Percentiles rank a stretch among this genome's conserved stretches.
These are phyloP conservation scores for Salvelinus namaycush DNA, from an alignment of 2,113 vertebrate genomes.

Conservation along the genomic window DNA sequence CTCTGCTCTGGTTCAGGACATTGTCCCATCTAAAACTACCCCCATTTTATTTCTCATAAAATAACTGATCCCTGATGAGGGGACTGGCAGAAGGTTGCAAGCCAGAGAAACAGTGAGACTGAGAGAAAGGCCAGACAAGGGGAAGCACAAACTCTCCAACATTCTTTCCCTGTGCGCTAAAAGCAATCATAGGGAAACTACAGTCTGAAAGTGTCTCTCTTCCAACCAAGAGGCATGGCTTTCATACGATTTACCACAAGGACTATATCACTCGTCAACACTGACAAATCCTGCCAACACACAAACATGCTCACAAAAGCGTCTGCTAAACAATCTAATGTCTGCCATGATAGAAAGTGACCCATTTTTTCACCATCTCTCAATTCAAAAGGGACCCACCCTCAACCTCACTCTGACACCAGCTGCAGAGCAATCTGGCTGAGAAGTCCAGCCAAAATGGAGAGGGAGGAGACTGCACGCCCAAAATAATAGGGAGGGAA, in stretches of 20 bases:
- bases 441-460: not conserved
- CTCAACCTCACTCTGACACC: not conserved
- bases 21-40: not conserved
- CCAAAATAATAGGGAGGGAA: not conserved
- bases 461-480: not conserved
- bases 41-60: not conserved
- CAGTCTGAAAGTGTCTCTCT: not conserved
- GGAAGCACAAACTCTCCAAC: not conserved
- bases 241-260: not conserved
- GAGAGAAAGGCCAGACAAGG: not conserved
- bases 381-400: not conserved
- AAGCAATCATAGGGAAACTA: not conserved
- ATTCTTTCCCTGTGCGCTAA: not conserved
- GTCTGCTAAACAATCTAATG: not conserved
- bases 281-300: not conserved
- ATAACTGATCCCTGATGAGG: not conserved
- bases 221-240: not conserved
- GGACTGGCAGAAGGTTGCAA: not conserved
- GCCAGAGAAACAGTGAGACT: not conserved
- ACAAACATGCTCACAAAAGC: not conserved
- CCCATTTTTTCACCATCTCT: not conserved
- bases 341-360: not conserved
- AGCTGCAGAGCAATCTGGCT: conserved; percentile 4
- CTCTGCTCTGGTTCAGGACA: not conserved
- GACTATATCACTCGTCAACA: not conserved